These are phyloP conservation scores for Octodonta nipae DNA, from an alignment of 2,888 invertebrate genomes.

Conservation along the genomic window DNA sequence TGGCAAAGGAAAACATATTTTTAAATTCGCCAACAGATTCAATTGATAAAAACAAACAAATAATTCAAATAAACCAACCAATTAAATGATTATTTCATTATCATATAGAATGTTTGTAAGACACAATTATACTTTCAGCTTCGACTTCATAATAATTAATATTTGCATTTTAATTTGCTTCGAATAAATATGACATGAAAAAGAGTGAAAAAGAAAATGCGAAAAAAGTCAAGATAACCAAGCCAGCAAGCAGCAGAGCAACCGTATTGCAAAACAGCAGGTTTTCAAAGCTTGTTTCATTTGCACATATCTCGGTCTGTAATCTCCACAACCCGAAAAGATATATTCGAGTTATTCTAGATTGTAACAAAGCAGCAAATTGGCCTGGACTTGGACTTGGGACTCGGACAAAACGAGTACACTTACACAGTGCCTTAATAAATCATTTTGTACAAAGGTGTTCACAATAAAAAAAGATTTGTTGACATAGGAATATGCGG, in stretches of 20 bases:
- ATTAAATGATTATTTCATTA: no score
- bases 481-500: no score
- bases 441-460: no score
- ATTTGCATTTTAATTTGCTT: constrained; percentile 20
- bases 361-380: constrained; percentile 23
- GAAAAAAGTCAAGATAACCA: constrained; percentile 9
- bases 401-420: constrained; percentile 13
- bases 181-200: constrained; percentile 5
- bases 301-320: constrained; percentile 21
- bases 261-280: constrained; percentile 15
- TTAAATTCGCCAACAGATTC: no score
- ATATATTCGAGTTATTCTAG: constrained; percentile 23
- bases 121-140: no score
- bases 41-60: no score
- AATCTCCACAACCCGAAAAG: constrained; percentile 15
- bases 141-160: constrained; percentile 15
- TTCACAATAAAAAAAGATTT: no score
- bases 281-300: constrained; percentile 20
- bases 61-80: no score
- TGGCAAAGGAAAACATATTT: no score
- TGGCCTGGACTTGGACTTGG: constrained; percentile 17
- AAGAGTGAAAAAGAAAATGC: constrained; percentile 11
- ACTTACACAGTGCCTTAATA: no score
- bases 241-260: no score
- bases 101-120: no score